Conservation (phyloP, 2,113 vertebrate genomes). For the Amazona guildingii region DNA sequence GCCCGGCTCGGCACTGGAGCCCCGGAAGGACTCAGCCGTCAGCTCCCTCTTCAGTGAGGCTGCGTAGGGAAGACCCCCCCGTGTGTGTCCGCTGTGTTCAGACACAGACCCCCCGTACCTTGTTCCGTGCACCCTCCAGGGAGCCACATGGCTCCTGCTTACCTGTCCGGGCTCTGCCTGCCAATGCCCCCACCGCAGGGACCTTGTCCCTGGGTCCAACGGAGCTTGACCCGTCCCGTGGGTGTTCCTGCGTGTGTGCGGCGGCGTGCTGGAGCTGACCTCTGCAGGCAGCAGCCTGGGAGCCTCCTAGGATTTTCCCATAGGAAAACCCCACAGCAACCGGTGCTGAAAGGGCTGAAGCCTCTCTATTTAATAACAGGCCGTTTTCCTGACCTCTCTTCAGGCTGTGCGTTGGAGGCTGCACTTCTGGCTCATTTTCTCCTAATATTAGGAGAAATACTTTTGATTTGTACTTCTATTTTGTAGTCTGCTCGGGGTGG, state of each 20-base stretch:
- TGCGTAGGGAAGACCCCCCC: accelerated
- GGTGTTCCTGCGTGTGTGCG: background rate
- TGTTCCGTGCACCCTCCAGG: background rate
- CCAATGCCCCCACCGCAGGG: accelerated
- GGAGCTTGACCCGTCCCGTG: background rate
- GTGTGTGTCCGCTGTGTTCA: accelerated
- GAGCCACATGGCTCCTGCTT: background rate
- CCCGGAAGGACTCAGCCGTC: background rate
- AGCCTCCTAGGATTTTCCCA: background rate
- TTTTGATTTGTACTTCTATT: background rate
- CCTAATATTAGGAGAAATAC: too few species aligned
- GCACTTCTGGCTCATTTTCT: background rate
- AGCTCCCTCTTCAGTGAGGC: background rate
- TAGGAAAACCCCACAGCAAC: background rate
- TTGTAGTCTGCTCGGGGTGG: background rate
- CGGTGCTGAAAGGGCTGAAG: accelerated
- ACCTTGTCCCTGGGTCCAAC: background rate
- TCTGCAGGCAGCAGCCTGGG: background rate
- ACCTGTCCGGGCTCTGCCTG: background rate
- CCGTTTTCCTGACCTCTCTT: accelerated
- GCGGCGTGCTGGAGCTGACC: background rate
- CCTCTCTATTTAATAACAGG: accelerated
- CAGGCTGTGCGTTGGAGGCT: accelerated
- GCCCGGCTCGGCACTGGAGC: background rate
- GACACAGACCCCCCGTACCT: background rate